These are phyloP conservation scores for Oreochromis mossambicus DNA, from an alignment of 2,797 vertebrate species.

Conservation along the genomic window DNA sequence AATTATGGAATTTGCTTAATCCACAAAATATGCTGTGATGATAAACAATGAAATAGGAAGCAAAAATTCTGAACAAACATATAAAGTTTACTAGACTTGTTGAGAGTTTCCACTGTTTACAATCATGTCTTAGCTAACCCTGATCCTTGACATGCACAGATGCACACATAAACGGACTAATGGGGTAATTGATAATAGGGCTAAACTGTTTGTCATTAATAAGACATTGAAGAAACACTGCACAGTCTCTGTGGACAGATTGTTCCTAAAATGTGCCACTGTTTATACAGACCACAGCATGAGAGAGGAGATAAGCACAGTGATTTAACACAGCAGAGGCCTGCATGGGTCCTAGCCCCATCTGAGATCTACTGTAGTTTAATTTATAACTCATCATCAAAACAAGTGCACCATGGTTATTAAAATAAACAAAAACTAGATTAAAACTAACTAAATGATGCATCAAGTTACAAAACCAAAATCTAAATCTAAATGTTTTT, in stretches of 20 bases:
- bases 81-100: neutral
- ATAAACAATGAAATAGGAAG: neutral
- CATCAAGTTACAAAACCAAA: neutral
- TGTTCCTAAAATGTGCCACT: constrained; percentile 16
- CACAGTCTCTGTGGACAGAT: constrained; percentile 25
- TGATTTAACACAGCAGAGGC: neutral
- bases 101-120: constrained; percentile 1
- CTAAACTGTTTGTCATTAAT: constrained; percentile 31
- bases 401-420: neutral
- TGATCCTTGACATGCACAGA: neutral
- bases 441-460: neutral
- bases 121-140: neutral
- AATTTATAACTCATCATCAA: neutral
- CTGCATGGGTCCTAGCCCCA: neutral
- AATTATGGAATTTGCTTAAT: neutral
- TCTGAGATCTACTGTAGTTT: neutral
- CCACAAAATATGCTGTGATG: neutral
- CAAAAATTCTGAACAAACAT: neutral
- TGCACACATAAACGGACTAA: neutral
- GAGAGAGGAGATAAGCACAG: neutral
- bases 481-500: neutral
- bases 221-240: constrained; percentile 37
- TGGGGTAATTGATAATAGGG: constrained; percentile 2
- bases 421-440: neutral
- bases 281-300: constrained; percentile 22